Evolutionary conservation across 2,113 vertebrate species (phyloP), one percentile per base, ranked within the genome.

Genomic region (Stictonetta naevosa): DNA sequence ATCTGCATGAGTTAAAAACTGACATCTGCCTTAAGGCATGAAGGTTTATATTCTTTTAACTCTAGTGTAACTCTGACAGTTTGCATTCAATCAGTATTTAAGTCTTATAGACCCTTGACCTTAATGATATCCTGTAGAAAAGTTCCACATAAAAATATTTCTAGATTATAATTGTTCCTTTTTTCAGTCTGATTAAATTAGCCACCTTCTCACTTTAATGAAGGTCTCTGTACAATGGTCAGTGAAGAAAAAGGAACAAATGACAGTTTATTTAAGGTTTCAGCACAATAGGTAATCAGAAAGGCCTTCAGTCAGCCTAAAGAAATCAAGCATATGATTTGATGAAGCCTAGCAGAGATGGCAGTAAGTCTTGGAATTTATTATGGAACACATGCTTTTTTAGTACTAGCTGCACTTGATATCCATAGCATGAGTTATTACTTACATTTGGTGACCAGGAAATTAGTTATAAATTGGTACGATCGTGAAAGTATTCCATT

Each of bases 361-460:
- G 86, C 60, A 96, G 34, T 8, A 42, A 80, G 48, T 71, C 56
- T 88, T 66, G 25, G 52, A 74, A 78, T 71, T 80, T 88, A 71
- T 92, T 83, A 92, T 1, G 11, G 42, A 96, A 64, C 52, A 64
- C 0, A 64, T 82, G 64, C 52, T 44, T 93, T 80, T 88, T 88
- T 48, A 90, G 23, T 68, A 75, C 15, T 74, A 88, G 34, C 18
- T 92, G 56, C 90, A 89, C 87, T 92, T 92, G 68, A 83, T 83
- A 88, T 80, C 81, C 85, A 78, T 85, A 73, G 76, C 72, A 69
- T 8, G 64, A 92, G 71, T 73, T 85, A 88, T 81, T 93, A 89
- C 86, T 82, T 93, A 88, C 38, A 36, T 90, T 88, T 90, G 83
- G 56, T 92, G 85, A 96, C 94, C 83, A 94, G 85, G 53, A 95